Conservation (phyloP, 2,797 vertebrate species). For the Apogon hyalosoma region DNA sequence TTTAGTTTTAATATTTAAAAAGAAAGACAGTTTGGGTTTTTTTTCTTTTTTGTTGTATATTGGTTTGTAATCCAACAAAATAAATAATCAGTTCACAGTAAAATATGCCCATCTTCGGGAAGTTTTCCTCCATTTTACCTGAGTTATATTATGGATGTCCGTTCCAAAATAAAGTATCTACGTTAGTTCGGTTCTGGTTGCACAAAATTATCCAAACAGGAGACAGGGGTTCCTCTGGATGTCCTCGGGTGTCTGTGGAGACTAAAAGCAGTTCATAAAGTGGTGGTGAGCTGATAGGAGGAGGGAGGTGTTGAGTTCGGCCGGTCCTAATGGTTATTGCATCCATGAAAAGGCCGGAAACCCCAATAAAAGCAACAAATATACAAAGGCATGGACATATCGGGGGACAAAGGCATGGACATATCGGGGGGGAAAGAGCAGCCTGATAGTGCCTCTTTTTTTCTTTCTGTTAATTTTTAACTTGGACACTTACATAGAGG, state of each 20-base stretch:
- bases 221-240: background rate
- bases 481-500: constrained; percentile 45
- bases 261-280: constrained; percentile 24
- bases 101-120: no score
- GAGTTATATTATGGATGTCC: background rate
- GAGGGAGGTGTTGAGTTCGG: constrained; percentile 11
- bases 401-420: constrained; percentile 57
- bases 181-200: no score
- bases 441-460: constrained; percentile 22
- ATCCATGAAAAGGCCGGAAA: constrained; percentile 80
- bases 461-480: constrained; percentile 68
- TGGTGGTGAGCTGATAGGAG: background rate
- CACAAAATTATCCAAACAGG: background rate
- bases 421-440: constrained; percentile 34
- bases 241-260: constrained; percentile 5
- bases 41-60: no score
- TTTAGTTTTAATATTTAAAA: no score
- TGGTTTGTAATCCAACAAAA: no score
- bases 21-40: no score
- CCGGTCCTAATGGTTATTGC: constrained; percentile 75
- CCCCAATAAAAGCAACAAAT: constrained; percentile 72
- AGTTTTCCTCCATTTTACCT: constrained; percentile 9
- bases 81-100: no score
- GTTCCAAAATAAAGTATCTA: no score
- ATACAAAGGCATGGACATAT: constrained; percentile 59